phyloP scores from a whole-genome alignment of 2,797 vertebrate species.

The Sarcophilus harrisii region DNA sequence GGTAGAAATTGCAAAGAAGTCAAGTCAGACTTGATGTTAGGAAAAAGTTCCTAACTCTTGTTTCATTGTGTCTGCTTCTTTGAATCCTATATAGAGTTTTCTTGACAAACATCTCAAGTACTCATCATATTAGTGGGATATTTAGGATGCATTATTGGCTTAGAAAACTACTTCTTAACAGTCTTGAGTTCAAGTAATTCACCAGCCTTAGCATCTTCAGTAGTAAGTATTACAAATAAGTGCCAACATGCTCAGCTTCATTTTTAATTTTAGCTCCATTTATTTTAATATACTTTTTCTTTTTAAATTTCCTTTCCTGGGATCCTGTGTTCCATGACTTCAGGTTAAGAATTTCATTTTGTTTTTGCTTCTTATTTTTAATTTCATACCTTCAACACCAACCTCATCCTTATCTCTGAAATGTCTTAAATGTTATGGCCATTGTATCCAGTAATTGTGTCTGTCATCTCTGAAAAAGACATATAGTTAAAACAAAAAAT shows the following conservation, averaged over 20 bases:
- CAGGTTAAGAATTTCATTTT: slow-evolving; percentile 37
- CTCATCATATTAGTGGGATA: not conserved
- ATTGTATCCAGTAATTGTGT: slow-evolving; percentile 75
- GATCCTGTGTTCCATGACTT: slow-evolving; percentile 67
- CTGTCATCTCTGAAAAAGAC: slow-evolving; percentile 78
- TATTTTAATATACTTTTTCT: slow-evolving; percentile 44
- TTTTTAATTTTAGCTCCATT: slow-evolving; percentile 8
- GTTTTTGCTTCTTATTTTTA: slow-evolving; percentile 28
- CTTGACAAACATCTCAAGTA: not conserved
- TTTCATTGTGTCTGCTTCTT: not conserved
- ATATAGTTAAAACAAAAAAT: slow-evolving; percentile 74
- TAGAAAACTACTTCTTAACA: not conserved
- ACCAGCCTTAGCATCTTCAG: not conserved
- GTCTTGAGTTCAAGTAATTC: not conserved
- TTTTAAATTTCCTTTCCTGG: slow-evolving; percentile 44
- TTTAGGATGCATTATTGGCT: not conserved
- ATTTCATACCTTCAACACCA: slow-evolving; percentile 48
- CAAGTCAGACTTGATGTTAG: not conserved
- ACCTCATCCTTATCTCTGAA: slow-evolving; percentile 65
- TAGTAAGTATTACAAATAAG: not conserved
- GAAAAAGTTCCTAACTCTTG: not conserved
- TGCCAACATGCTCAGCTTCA: not conserved
- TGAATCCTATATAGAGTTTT: not conserved
- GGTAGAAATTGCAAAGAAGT: not conserved
- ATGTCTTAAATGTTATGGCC: slow-evolving; percentile 69